Percentiles rank a stretch among this genome's conserved stretches.
Conservation (phyloP, 2,888 invertebrate genomes). For the Pterobdella sp. region DNA sequence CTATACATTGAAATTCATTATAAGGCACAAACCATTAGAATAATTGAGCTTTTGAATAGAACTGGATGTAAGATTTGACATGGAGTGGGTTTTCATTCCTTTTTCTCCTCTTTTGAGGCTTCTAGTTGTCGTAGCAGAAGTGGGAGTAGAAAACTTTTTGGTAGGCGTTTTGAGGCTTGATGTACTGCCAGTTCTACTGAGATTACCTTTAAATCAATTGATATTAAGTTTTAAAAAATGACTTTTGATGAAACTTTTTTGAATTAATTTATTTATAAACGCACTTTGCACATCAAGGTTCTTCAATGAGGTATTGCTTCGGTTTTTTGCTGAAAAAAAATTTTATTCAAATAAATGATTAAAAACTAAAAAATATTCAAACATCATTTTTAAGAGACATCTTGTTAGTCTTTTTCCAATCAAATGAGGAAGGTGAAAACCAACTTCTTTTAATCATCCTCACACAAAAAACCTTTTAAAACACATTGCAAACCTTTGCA, state of each 20-base stretch:
- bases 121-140: neutral
- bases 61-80: neutral
- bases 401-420: neutral
- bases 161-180: conserved; percentile 1
- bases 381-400: neutral
- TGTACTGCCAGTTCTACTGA: conserved; percentile 2
- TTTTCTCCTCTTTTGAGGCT: neutral
- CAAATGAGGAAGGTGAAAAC: neutral
- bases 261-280: neutral
- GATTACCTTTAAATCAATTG: neutral
- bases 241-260: neutral
- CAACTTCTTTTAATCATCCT: neutral
- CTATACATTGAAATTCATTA: neutral
- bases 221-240: neutral
- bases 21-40: neutral
- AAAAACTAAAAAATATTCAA: neutral
- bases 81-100: neutral
- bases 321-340: neutral
- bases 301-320: neutral
- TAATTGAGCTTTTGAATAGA: neutral
- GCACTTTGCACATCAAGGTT: neutral
- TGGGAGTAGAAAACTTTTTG: neutral
- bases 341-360: neutral
- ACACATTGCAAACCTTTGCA: conserved; percentile 73
- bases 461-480: neutral